phyloP scores from a whole-genome alignment of 2,113 vertebrate genomes.

The Aptenodytes patagonicus region DNA sequence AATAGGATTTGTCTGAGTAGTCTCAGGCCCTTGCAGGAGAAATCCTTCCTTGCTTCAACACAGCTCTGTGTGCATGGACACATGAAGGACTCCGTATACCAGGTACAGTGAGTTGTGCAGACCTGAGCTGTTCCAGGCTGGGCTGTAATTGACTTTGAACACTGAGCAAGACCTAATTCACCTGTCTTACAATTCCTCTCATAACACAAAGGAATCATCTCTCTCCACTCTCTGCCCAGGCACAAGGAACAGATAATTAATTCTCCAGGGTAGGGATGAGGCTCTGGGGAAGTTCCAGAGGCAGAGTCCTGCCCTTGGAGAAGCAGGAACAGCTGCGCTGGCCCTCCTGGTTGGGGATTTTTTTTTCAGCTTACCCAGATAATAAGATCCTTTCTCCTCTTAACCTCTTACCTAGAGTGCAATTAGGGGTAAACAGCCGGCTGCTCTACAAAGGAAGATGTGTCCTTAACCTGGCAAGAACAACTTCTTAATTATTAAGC shows the following conservation, averaged over 20 bases:
- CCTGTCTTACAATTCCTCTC: neutral
- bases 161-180: neutral
- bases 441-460: slow-evolving; percentile 24
- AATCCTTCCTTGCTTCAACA: neutral
- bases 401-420: slow-evolving; percentile 64
- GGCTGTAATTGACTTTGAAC: neutral
- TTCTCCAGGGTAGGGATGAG: slow-evolving; percentile 41
- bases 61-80: neutral
- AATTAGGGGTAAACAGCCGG: slow-evolving; percentile 61
- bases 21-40: neutral
- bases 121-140: neutral
- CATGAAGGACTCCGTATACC: accelerated
- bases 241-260: slow-evolving; percentile 61
- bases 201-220: neutral
- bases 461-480: slow-evolving; percentile 41
- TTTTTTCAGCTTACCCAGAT: slow-evolving; percentile 43
- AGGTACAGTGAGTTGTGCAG: accelerated
- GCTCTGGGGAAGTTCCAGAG: slow-evolving; percentile 39
- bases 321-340: slow-evolving; percentile 37
- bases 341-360: slow-evolving; percentile 28
- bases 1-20: neutral
- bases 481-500: slow-evolving; percentile 51
- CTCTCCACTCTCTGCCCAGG: neutral
- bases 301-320: slow-evolving; percentile 37
- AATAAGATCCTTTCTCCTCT: slow-evolving; percentile 61